phyloP scores from a whole-genome alignment of 1,140 invertebrate genomes.

The Bombus terrestris region DNA sequence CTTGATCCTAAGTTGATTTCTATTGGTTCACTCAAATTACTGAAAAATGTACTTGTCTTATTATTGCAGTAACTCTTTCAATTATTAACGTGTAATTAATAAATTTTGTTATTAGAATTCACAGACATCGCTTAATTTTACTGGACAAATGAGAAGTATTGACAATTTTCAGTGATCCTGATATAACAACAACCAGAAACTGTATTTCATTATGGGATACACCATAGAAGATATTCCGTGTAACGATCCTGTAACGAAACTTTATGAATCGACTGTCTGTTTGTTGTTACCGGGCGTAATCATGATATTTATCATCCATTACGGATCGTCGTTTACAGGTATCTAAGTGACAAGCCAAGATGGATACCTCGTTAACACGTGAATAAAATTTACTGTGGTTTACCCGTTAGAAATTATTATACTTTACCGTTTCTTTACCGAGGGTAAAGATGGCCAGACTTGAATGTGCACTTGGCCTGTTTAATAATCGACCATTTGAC shows the following conservation, averaged over 20 bases:
- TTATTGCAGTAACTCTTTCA: too few species aligned
- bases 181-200: not conserved
- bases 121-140: too few species aligned
- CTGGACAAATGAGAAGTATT: too few species aligned
- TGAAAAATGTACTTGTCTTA: too few species aligned
- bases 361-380: not conserved
- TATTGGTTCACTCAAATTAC: too few species aligned
- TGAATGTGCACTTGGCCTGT: not conserved
- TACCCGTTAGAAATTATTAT: not conserved
- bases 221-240: not conserved
- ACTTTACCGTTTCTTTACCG: not conserved
- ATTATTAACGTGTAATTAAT: too few species aligned
- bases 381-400: not conserved
- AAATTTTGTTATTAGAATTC: too few species aligned
- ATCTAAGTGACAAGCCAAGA: conserved; percentile 1
- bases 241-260: not conserved
- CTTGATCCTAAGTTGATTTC: too few species aligned
- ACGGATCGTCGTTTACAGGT: not conserved
- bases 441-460: not conserved
- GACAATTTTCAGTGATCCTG: too few species aligned
- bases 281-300: not conserved
- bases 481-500: not conserved
- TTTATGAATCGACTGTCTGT: not conserved
- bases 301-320: conserved; percentile 18
- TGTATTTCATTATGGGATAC: not conserved